Evolutionary conservation across 92 coral and sea anemone species (phyloP), one percentile per base, ranked within the genome.

Genomic region (Actinernus sp.): DNA sequence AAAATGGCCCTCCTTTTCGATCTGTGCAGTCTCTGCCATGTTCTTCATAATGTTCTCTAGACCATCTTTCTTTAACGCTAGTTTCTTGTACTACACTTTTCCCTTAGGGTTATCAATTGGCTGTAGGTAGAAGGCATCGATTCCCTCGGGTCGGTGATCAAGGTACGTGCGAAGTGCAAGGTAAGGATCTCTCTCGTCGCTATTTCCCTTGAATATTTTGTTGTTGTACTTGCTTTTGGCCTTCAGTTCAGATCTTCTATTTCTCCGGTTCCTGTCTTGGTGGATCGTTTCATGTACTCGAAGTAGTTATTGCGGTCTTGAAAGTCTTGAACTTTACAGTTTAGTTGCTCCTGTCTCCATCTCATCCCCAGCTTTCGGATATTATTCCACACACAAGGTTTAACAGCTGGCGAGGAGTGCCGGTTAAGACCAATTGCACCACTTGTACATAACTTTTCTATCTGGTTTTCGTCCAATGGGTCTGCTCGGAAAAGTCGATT

Each of bases 311-410:
- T 59, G 25, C 27, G 45, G 55, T 62, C 73, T 10, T 4, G 22
- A 19, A 74, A 74, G 32, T 74, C 82, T 33, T 66, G 41, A 49
- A 54, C 18, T 33, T 75, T 54, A 21, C 56, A 31, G 31, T 63
- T 36, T 2, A 52, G 65, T 14, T 62, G 72, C 26, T 74, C 73
- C 27, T 74, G 46, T 7, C 45, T 36, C 24, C 34, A 65, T 66
- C 66, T 55, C 73, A 74, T 63, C 12, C 73, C 67, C 30, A 63
- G 52, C 60, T 40, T 41, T 4, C 59, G 31, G 29, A 29, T 64
- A 27, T 75, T 63, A 26, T 55, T 75, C 83, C 53, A 64, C 74
- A 72, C 62, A n/a, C n/a, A n/a, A n/a, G n/a, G n/a, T n/a, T n/a
- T n/a, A 4, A 63, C 38, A 2, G 51, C 31, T 16, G 60, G 81